These are phyloP conservation scores for Oncorhynchus nerka DNA, from an alignment of 2,113 vertebrate genomes.

Conservation along the genomic window DNA sequence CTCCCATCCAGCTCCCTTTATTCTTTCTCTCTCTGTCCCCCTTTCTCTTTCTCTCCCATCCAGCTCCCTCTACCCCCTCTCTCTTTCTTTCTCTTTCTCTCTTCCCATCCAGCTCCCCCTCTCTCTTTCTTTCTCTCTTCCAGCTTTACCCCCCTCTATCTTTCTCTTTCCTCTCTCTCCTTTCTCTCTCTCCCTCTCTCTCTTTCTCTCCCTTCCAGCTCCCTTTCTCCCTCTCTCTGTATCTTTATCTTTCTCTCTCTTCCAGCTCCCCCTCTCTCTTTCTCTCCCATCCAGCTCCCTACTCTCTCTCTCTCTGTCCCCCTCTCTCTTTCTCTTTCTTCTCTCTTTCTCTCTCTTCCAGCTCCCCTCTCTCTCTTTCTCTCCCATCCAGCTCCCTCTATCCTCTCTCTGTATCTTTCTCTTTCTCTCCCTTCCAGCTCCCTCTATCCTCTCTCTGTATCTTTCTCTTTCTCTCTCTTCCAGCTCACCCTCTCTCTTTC, in stretches of 20 bases:
- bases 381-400: too few relatives aligned
- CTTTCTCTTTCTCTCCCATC: not conserved
- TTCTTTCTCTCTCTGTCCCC: not conserved
- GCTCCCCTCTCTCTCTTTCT: too few relatives aligned
- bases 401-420: too few relatives aligned
- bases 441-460: too few relatives aligned
- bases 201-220: not conserved
- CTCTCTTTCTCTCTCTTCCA: too few relatives aligned
- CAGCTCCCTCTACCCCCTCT: not conserved
- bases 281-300: not conserved
- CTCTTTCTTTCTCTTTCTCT: not conserved
- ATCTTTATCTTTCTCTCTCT: not conserved
- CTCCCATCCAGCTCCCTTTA: not conserved
- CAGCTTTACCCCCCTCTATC: too few relatives aligned
- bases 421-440: too few relatives aligned
- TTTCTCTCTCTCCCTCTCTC: not conserved
- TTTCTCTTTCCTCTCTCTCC: not conserved
- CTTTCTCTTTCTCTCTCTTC: too few relatives aligned
- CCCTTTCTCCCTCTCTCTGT: not conserved
- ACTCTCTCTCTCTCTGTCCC: too few relatives aligned
- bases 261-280: not conserved
- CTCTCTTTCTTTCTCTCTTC: not conserved
- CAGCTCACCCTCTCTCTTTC: too few relatives aligned
- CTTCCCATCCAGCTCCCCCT: not conserved
- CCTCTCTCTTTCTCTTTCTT: too few relatives aligned